Percentiles rank a stretch among this genome's conserved stretches.
Evolutionary conservation across 2,888 invertebrate species (phyloP).

Genomic region (Pollenia amentaria): DNA sequence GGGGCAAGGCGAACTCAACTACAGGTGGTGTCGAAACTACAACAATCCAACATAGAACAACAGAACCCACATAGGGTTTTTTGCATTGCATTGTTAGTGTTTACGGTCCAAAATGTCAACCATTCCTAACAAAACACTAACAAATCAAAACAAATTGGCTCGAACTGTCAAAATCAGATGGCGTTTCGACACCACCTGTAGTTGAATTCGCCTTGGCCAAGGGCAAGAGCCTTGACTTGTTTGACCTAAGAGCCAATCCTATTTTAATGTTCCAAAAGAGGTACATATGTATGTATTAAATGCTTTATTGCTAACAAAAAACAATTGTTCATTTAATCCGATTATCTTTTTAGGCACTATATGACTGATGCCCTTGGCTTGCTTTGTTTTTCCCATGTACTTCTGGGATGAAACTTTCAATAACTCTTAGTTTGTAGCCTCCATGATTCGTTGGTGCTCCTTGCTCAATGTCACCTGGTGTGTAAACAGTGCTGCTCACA

Average conservation of each 20-base stretch:
- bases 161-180: too few relatives aligned
- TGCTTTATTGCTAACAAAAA: neutral
- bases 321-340: neutral
- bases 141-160: too few relatives aligned
- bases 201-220: too few relatives aligned
- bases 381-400: constrained; percentile 91
- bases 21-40: too few relatives aligned
- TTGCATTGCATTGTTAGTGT: too few relatives aligned
- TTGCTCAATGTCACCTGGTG: constrained; percentile 94
- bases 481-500: constrained; percentile 95
- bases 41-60: too few relatives aligned
- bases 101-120: too few relatives aligned
- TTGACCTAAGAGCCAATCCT: constrained; percentile 92
- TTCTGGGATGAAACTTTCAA: constrained; percentile 90
- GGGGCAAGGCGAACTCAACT: too few relatives aligned
- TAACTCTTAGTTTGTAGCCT: constrained; percentile 88
- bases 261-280: constrained; percentile 93
- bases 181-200: too few relatives aligned
- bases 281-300: constrained; percentile 87
- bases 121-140: too few relatives aligned
- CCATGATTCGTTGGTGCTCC: constrained; percentile 91
- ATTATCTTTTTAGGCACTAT: constrained; percentile 87
- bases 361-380: constrained; percentile 89
- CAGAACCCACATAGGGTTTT: too few relatives aligned
- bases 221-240: constrained; percentile 93